Evolutionary conservation across 1,140 invertebrate genomes (phyloP).

Genomic region (Nomia melanderi): DNA sequence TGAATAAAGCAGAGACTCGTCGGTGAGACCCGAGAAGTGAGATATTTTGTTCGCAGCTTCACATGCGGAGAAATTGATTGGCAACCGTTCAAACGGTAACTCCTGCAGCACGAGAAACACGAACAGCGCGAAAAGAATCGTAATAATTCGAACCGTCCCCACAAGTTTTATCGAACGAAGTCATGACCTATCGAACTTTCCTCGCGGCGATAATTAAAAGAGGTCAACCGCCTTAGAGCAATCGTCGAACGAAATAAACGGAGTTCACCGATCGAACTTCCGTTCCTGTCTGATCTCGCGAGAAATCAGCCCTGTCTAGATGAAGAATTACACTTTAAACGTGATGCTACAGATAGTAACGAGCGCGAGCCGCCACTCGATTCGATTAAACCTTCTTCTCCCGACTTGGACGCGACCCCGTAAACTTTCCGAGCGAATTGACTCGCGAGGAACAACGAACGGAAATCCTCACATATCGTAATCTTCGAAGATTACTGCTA

Average conservation of each 20-base stretch:
- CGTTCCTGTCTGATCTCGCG: neutral
- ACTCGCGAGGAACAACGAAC: too few species aligned
- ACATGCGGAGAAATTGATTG: too few species aligned
- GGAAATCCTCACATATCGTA: too few species aligned
- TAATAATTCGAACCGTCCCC: neutral
- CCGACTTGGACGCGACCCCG: neutral
- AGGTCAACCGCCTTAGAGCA: neutral
- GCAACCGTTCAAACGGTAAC: too few species aligned
- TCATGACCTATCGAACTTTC: neutral
- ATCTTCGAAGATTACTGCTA: too few species aligned
- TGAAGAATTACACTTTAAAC: conserved; percentile 24
- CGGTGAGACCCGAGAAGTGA: too few species aligned
- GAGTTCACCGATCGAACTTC: conserved; percentile 9
- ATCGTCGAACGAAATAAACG: neutral
- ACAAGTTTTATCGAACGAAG: neutral
- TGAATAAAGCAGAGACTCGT: too few species aligned
- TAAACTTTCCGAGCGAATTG: neutral
- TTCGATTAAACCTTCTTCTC: neutral
- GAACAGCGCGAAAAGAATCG: too few species aligned
- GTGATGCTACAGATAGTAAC: neutral
- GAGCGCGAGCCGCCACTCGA: neutral
- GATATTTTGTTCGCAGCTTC: too few species aligned
- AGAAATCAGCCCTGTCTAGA: neutral
- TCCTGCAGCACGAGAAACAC: too few species aligned
- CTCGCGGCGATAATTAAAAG: neutral